A percentile compares a stretch with the other conserved stretches of the same genome.
phyloP scores from a whole-genome alignment of 2,113 vertebrate genomes.

The cat (Felis catus) region DNA sequence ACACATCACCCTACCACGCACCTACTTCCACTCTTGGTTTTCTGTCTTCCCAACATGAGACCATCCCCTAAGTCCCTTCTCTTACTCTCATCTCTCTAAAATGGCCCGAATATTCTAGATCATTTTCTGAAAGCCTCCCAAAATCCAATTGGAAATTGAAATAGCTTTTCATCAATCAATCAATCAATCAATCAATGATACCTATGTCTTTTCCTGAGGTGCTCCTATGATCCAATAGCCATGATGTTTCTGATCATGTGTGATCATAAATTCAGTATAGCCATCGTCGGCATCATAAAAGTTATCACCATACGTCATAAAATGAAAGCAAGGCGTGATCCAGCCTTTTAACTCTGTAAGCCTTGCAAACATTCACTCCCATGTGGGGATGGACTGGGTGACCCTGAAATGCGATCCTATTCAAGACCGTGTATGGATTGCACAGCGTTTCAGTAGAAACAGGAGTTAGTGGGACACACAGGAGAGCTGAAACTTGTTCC shows the following conservation, averaged over 20 bases:
- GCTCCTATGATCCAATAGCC: neutral
- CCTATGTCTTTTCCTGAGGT: neutral
- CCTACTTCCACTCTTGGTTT: neutral
- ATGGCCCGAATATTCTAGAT: neutral
- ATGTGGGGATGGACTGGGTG: neutral
- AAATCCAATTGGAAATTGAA: slow-evolving; percentile 17
- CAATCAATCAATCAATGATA: neutral
- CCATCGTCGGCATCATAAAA: slow-evolving; percentile 46
- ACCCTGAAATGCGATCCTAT: neutral
- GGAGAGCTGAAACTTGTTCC: neutral
- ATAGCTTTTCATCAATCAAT: neutral
- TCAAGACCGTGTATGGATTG: neutral
- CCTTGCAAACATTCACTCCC: slow-evolving; percentile 35
- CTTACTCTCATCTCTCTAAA: neutral
- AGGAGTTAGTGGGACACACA: neutral
- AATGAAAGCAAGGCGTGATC: neutral
- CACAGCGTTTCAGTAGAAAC: neutral
- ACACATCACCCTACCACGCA: accelerated
- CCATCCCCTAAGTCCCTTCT: neutral
- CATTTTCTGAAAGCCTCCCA: neutral
- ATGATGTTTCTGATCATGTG: neutral
- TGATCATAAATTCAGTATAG: slow-evolving; percentile 22
- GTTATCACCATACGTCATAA: slow-evolving; percentile 52
- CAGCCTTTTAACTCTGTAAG: slow-evolving; percentile 38
- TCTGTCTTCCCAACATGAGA: neutral